Base-by-base conservation (phyloP, 2,797 vertebrate genomes). In the Tolypeutes matacus region DNA sequence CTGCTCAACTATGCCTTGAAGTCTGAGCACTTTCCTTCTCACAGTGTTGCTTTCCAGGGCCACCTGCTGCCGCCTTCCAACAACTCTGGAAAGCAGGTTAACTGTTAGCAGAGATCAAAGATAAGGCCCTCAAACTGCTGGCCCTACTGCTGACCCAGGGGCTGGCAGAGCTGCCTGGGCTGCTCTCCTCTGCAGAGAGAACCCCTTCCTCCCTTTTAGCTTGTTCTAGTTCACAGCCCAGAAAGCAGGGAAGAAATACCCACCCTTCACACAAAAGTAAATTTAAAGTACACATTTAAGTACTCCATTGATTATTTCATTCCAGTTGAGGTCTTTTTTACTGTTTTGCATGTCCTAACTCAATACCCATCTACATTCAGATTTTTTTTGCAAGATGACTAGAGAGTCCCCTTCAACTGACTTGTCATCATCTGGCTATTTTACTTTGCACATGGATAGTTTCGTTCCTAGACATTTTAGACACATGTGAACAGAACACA, bases 401-500 rank as follows among this genome's bases (percentile, higher is more conserved):
- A 64, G 51, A 87, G 49, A 39, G 27, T 82, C 81, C 56, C n/a
- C 49, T 91, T 89, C 70, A 67, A 34, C 13, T 76, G 36, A 20
- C 20, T 78, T 46, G 13, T 39, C 17, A 25, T n/a, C 39, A 60
- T 80, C 46, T 93, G 70, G 65, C 20, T 70, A 18, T 89, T 86
- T 81, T 12, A 67, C 53, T 93, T 94, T 91, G 27, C n/a, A 46
- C 31, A 8, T 7, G 11, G 20, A 65, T 65, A 36, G 18, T 89
- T 89, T 77, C 77, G 84, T 91, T 58, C 91, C 73, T 29, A 84
- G 82, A 69, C 27, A 42, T 81, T 82, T 83, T 88, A 94, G 82
- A 82, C 36, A 69, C 36, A 67, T 62, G 69, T 51, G 88, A 95
- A 86, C 20, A 75, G 46, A 75, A 58, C 62, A 29, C 67, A 39